Conservation (phyloP, 2,888 invertebrate species). For the Nezara viridula region DNA sequence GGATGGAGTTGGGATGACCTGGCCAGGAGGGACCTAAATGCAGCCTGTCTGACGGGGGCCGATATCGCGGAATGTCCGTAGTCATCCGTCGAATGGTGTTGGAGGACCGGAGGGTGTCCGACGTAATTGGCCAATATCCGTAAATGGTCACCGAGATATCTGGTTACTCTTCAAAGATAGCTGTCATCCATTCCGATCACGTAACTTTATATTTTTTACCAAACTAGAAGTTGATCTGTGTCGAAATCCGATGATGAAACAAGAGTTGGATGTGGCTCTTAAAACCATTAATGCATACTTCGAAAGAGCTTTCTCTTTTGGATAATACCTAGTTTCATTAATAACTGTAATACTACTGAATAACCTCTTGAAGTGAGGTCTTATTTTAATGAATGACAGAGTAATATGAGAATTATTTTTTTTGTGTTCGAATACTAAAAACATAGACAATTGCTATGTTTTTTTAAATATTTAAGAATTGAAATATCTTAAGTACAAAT, state of each 20-base stretch:
- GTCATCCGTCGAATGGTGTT: background rate
- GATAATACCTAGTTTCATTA: background rate
- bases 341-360: background rate
- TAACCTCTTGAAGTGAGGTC: too few species aligned
- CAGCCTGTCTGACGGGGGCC: background rate
- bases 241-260: background rate
- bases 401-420: too few species aligned
- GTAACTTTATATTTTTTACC: conserved; percentile 2
- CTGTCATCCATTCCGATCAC: background rate
- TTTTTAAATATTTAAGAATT: too few species aligned
- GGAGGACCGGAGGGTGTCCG: background rate
- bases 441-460: too few species aligned
- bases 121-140: background rate
- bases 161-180: background rate
- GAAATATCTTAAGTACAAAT: too few species aligned
- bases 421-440: too few species aligned
- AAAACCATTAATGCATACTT: background rate
- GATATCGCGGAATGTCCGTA: background rate
- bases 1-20: background rate
- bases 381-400: too few species aligned
- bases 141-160: background rate
- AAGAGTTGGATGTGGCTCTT: background rate
- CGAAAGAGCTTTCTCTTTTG: background rate
- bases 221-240: background rate
- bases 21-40: background rate